Conservation (phyloP, 2,888 invertebrate species). For the Gastrophysa polygoni region DNA sequence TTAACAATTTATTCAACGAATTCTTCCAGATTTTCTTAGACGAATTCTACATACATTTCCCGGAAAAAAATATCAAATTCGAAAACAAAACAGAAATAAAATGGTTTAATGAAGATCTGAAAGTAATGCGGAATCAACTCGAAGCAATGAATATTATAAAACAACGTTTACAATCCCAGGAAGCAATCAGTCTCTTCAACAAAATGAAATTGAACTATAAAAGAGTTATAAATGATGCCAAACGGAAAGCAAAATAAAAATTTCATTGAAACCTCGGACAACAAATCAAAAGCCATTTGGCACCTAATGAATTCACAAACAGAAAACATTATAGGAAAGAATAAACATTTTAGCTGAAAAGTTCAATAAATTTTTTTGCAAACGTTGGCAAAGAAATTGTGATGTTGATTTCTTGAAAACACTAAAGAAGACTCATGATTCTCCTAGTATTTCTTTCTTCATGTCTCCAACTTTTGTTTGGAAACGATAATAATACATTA, state of each 20-base stretch:
- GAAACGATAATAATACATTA: no score
- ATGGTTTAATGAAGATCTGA: constrained; percentile 1
- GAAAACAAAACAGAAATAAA: not conserved
- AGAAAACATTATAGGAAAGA: not conserved
- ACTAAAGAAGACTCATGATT: constrained; percentile 3
- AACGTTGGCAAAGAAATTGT: not conserved
- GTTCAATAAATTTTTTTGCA: not conserved
- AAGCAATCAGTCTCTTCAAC: not conserved
- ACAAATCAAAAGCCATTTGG: not conserved
- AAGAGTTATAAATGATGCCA: not conserved
- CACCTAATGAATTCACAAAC: not conserved
- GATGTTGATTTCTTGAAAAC: constrained; percentile 1
- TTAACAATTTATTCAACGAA: not conserved
- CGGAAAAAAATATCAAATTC: not conserved
- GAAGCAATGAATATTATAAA: constrained; percentile 4
- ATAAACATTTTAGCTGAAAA: not conserved
- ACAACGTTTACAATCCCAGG: not conserved
- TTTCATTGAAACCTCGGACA: not conserved
- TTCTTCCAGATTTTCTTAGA: not conserved
- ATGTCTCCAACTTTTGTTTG: no score
- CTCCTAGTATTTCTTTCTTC: not conserved
- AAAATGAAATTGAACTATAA: not conserved
- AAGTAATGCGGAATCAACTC: constrained; percentile 1
- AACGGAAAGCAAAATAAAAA: constrained; percentile 1
- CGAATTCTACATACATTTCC: not conserved